phyloP scores from a whole-genome alignment of 2,113 vertebrate genomes.

The Chamaetylas fuelleborni region DNA sequence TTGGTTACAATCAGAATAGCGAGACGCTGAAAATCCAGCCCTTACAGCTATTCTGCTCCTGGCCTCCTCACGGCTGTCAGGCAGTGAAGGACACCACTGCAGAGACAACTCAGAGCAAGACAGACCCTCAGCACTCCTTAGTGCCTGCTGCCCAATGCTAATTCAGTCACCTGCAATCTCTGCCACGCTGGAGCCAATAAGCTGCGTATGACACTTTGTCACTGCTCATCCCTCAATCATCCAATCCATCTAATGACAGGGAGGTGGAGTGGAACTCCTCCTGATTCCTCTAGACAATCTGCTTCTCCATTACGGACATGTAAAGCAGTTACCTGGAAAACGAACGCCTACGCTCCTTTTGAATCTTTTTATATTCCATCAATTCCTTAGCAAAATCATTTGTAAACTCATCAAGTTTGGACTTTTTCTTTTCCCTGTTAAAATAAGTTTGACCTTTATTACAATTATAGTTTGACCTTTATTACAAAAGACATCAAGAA shows the following conservation, averaged over 20 bases:
- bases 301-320: constrained; percentile 77
- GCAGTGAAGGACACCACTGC: background rate
- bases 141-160: background rate
- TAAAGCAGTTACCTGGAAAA: constrained; percentile 92
- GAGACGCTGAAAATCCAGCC: background rate
- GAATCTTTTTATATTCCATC: constrained; percentile 97
- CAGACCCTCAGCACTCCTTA: background rate
- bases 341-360: constrained; percentile 92
- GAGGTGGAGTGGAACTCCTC: constrained; percentile 44
- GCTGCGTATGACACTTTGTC: constrained; percentile 18
- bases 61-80: background rate
- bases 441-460: constrained; percentile 74
- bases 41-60: background rate
- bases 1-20: background rate
- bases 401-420: constrained; percentile 98
- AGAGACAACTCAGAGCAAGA: background rate
- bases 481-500: constrained; percentile 65
- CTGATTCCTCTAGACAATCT: constrained; percentile 59
- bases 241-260: constrained; percentile 49
- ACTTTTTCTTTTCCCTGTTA: constrained; percentile 92
- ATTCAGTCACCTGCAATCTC: background rate
- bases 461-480: constrained; percentile 59
- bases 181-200: constrained; percentile 7
- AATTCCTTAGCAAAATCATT: constrained; percentile 99
- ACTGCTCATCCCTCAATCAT: constrained; percentile 64